Base-by-base conservation (phyloP, 2,888 invertebrate species). In the Drosophila paranaensis region DNA sequence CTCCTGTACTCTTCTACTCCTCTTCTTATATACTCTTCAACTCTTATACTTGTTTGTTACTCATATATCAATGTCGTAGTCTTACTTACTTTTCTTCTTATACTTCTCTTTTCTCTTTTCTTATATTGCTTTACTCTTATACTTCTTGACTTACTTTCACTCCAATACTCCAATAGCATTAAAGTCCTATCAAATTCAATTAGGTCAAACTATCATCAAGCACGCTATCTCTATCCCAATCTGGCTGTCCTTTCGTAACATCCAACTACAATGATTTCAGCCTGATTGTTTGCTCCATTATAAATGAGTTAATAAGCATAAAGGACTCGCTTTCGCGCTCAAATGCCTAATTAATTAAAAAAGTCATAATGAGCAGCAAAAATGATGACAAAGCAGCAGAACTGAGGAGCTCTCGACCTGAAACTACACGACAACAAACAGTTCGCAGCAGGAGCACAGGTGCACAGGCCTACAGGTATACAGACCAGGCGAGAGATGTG, bases 281-380 rank as follows among this genome's bases (percentile, higher is more conserved):
- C 25, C 2, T 53, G 20, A 13, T 53, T 51, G 35, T 35, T 20
- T 13, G 20, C 35, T 35, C 51, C 35, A 35, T 35, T 35, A 20
- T 20, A 13, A 16, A 30, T 20, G 16, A 51, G 16, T 20, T 51
- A 51, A 37, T 30, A 42, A 16, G 40, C 40, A 27, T 10, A 30
- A 10, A 16, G 40, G 14, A 42, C 55, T 16, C 11, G 40, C 54
- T 30, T 16, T 33, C 16, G 16, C 6, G 33, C 42, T 14, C 8
- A 20, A 55, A 33, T 14, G 6, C 13, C 42, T 43, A 33, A 35
- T 56, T 45, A 56, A 56, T 45, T 45, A 35, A 11, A 40, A 25
- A 35, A 45, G 3, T 30, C 43, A 30, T 30, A 54, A 54, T 30
- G 40, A 56, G 35, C 2, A 20, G 20, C 42, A 25, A 25, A 45